Base-by-base conservation (phyloP, 2,113 vertebrate genomes). In the Chaetorhynchus papuensis region DNA sequence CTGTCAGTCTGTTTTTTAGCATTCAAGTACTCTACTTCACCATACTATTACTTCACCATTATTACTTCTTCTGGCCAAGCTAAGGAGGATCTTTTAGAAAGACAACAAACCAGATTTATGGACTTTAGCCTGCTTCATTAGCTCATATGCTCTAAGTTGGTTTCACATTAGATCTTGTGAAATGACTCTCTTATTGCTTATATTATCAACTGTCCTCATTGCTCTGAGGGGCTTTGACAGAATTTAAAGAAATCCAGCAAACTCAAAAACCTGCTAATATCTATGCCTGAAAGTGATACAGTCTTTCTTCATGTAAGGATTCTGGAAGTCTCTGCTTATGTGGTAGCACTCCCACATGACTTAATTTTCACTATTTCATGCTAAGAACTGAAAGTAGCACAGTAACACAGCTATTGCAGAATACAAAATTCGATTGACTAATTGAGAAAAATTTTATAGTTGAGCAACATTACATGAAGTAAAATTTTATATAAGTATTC, bases 181-280 rank as follows among this genome's bases (percentile, higher is more conserved):
- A 64, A 96, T 87, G 7, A 78, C 39, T 70, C 23, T 86, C 69
- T 61, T 66, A 84, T 26, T 70, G 47, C 39, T 83, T 70, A 11
- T 18, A 75, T 79, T 85, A 79, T 64, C 57, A 94, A 26, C 13
- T 24, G 28, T 41, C 21, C 31, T 45, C n/a, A 68, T 47, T 60
- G 30, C 41, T 83, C 64, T 49, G 45, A 95, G 35, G 24, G 76
- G 74, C 44, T 96, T 65, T 97, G 77, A 79, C 30, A 89, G 93
- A 93, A 89, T 87, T 96, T 94, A 70, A 61, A 89, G 80, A 93
- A 93, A 93, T 65, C 42, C 61, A 64, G 35, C 17, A 60, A 79
- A 89, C 72, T 89, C 68, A 7, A 91, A 87, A 61, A 33, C 54
- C 37, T 90, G 57, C 74, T 44, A 59, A 74, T 42, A 93, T 50